Percentiles rank a stretch among this genome's conserved stretches.
These are phyloP conservation scores for Anguilla anguilla DNA, from an alignment of 2,797 vertebrate species.

Conservation along the genomic window DNA sequence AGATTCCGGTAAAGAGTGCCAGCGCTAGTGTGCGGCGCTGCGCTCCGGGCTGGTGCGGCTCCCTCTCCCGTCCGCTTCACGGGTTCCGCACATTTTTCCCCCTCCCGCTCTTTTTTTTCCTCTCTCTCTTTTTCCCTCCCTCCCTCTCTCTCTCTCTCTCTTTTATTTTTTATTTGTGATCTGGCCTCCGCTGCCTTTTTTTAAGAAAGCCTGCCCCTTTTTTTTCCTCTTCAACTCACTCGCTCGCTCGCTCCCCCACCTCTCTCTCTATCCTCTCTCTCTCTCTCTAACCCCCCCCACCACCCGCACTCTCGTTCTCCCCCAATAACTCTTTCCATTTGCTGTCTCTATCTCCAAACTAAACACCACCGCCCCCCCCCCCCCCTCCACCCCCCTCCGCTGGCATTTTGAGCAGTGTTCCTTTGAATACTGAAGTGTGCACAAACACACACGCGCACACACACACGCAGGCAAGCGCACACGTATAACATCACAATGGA, in stretches of 20 bases:
- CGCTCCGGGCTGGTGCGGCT: slow-evolving; percentile 63
- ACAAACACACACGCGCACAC: slow-evolving; percentile 32
- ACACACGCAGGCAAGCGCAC: slow-evolving; percentile 1
- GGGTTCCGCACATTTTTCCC: slow-evolving; percentile 29
- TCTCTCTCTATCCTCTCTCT: slow-evolving; percentile 39
- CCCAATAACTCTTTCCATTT: slow-evolving; percentile 57
- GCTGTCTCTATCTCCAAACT: slow-evolving; percentile 52
- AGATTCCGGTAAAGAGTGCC: slow-evolving; percentile 14
- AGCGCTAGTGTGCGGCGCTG: slow-evolving; percentile 54
- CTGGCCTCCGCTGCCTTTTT: slow-evolving; percentile 67
- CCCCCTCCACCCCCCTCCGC: not conserved
- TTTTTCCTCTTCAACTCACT: slow-evolving; percentile 36
- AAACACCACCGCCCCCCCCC: slow-evolving; percentile 35
- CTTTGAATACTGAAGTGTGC: slow-evolving; percentile 31
- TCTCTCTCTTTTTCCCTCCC: slow-evolving; percentile 39
- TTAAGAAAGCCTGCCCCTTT: slow-evolving; percentile 62
- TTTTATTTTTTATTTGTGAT: slow-evolving; percentile 70
- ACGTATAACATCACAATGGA: slow-evolving; percentile 63
- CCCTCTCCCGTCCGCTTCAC: slow-evolving; percentile 37
- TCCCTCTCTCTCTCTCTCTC: slow-evolving; percentile 53
- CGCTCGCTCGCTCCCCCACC: slow-evolving; percentile 40
- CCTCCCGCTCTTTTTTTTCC: slow-evolving; percentile 54
- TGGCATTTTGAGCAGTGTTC: slow-evolving; percentile 14
- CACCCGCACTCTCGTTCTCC: slow-evolving; percentile 39
- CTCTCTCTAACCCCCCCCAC: slow-evolving; percentile 53